phyloP scores from a whole-genome alignment of 2,797 vertebrate genomes.

The Schizothorax lantsangensis region DNA sequence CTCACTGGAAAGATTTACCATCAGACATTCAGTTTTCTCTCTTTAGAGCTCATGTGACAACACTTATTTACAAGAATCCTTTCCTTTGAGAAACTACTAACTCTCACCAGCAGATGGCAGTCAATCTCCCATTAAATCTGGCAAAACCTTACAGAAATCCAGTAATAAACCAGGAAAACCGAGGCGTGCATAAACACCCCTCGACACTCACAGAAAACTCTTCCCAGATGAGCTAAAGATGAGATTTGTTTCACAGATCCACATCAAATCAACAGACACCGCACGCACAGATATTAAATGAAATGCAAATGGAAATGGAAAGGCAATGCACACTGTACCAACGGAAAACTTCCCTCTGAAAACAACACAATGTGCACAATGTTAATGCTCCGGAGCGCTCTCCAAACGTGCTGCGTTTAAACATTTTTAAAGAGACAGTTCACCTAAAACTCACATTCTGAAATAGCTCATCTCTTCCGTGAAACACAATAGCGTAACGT shows the following conservation, averaged over 20 bases:
- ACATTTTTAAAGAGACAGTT: background rate
- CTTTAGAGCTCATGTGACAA: background rate
- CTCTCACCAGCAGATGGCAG: slow-evolving; percentile 5
- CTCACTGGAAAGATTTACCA: background rate
- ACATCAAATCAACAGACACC: background rate
- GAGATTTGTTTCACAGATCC: background rate
- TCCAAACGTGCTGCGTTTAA: background rate
- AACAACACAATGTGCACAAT: background rate
- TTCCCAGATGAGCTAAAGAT: background rate
- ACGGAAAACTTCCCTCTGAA: background rate
- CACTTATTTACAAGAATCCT: background rate
- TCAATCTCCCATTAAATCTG: background rate
- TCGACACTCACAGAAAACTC: background rate
- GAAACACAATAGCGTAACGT: background rate
- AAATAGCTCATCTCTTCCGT: background rate
- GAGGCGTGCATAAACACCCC: background rate
- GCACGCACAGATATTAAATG: background rate
- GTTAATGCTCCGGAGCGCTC: background rate
- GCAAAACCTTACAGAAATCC: background rate
- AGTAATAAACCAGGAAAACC: background rate
- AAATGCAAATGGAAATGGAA: background rate
- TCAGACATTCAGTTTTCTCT: background rate
- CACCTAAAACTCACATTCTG: background rate
- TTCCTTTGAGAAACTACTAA: background rate
- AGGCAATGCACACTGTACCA: background rate